Evolutionary conservation across 1,140 invertebrate species (phyloP), one percentile per base, ranked within the genome.

Genomic region (Rhynchophorus ferrugineus): DNA sequence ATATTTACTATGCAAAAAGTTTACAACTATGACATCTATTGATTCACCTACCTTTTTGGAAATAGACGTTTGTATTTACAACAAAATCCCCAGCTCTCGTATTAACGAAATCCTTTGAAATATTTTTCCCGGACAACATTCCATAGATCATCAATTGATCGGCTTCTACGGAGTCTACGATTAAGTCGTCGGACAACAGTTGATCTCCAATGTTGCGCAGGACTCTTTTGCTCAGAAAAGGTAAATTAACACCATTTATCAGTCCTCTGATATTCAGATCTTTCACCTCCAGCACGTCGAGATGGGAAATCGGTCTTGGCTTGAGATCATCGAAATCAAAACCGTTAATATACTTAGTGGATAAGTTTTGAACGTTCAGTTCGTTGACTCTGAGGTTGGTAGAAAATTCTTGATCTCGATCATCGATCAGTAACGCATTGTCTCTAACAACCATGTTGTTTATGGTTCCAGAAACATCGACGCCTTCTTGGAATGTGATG

Each of bases 51-150:
- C 42, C 21, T 24, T 67, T 61, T 0, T 57, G 56, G 21, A 75
- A 73, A 48, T 64, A 59, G n/a, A 75, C 59, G 36, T 72, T 67
- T 54, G 71, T 66, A 43, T 69, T 57, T 1, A 75, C 61, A 19
- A 58, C 66, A 35, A 61, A 61, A 3, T 63, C 63, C 8, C 62
- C 67, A 54, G 62, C 53, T 17, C 66, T 60, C 1, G 59, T 67
- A 18, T 61, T 41, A 3, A 70, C 60, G 13, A 70, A 60, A 45
- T 60, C 47, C n/a, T 63, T 44, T 5, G 58, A 48, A 21, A 67
- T 29, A 24, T 42, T 54, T 51, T 61, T 52, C 7, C 47, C 45
- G n/a, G 55, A 42, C 9, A 49, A 1, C 11, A 13, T 3, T 14
- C 34, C 47, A 3, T 37, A 9, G 2, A 56, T 55, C 9, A 58